Conservation (phyloP, 2,888 invertebrate genomes). For the Calameuta idolon region DNA sequence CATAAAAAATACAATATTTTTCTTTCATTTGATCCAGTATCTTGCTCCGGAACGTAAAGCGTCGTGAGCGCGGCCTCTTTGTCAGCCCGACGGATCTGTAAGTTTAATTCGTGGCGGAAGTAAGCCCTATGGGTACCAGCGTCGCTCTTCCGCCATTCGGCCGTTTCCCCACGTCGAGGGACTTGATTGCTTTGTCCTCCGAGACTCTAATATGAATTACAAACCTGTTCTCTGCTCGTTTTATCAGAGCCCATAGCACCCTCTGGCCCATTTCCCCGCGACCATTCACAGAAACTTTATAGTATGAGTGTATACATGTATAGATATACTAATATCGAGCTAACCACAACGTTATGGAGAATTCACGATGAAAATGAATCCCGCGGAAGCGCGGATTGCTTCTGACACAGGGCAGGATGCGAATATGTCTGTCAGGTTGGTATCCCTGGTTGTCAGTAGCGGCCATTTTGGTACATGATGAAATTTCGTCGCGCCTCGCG, state of each 20-base stretch:
- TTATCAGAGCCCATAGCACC: slow-evolving; percentile 1
- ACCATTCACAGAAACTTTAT: neutral
- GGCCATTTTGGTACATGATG: neutral
- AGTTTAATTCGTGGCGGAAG: slow-evolving; percentile 49
- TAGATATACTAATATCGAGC: neutral
- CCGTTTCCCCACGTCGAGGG: slow-evolving; percentile 19
- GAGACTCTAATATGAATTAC: slow-evolving; percentile 48
- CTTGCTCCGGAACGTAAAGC: slow-evolving; percentile 2
- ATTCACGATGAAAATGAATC: neutral
- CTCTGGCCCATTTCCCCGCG: neutral
- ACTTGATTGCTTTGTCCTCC: slow-evolving; percentile 47
- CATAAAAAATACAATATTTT: slow-evolving; percentile 31
- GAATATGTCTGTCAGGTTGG: neutral
- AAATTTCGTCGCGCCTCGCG: neutral
- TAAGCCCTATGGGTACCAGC: slow-evolving; percentile 6
- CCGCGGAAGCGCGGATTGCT: neutral
- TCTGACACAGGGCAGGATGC: neutral
- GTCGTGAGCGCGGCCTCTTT: slow-evolving; percentile 24
- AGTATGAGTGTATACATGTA: too few species aligned
- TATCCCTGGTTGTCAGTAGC: neutral
- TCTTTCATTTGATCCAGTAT: slow-evolving; percentile 27
- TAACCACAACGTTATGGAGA: neutral
- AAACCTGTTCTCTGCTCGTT: slow-evolving; percentile 21
- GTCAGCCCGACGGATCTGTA: slow-evolving; percentile 39
- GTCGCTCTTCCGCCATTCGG: too few species aligned